Conservation (phyloP, 2,888 invertebrate species). For the Lasiommata megera region DNA sequence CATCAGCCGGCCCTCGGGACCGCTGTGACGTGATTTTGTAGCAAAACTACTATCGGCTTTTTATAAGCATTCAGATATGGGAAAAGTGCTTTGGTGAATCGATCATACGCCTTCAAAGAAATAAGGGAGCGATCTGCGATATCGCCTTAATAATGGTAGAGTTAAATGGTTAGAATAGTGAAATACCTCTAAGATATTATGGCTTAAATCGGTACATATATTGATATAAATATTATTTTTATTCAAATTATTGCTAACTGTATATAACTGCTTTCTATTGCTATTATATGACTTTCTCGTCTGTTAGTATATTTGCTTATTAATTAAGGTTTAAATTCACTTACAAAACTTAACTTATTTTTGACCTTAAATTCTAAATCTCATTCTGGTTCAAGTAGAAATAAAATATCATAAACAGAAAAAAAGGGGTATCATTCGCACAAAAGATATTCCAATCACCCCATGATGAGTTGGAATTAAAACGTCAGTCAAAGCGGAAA, state of each 20-base stretch:
- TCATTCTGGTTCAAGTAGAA: neutral
- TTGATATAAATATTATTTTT: too few species aligned
- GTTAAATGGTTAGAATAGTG: too few species aligned
- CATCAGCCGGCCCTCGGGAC: slow-evolving; percentile 68
- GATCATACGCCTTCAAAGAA: slow-evolving; percentile 36
- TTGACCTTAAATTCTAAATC: too few species aligned
- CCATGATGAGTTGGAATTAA: slow-evolving; percentile 71
- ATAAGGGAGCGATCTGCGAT: neutral
- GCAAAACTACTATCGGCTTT: slow-evolving; percentile 55
- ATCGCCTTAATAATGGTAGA: neutral
- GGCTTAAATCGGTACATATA: too few species aligned
- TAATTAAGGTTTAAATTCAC: too few species aligned
- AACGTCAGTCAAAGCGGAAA: slow-evolving; percentile 79
- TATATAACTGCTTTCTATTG: too few species aligned
- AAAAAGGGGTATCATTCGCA: slow-evolving; percentile 26
- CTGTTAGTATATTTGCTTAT: too few species aligned
- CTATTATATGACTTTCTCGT: too few species aligned
- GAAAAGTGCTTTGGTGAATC: slow-evolving; percentile 50
- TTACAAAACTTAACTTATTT: too few species aligned
- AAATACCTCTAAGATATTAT: too few species aligned
- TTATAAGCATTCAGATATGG: slow-evolving; percentile 56
- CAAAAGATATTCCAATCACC: slow-evolving; percentile 42
- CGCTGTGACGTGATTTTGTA: slow-evolving; percentile 65
- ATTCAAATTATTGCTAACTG: too few species aligned
- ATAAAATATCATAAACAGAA: slow-evolving; percentile 9